Evolutionary conservation across 2,113 vertebrate genomes (phyloP).

Genomic region (Pollimyrus isidori): DNA sequence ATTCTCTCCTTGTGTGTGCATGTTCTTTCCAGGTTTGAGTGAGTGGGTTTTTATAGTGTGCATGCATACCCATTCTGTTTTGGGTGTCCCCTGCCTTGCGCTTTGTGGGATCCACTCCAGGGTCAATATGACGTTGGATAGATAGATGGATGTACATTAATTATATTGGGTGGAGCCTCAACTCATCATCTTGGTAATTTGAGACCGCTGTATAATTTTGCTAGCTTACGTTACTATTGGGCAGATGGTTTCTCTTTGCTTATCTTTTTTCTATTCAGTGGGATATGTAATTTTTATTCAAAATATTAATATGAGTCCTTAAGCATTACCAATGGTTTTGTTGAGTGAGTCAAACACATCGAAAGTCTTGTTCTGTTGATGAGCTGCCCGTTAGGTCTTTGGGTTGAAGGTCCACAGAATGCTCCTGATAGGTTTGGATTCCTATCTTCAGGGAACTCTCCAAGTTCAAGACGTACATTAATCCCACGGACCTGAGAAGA

Average conservation of each 20-base stretch:
- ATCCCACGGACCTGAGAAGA: slow-evolving; percentile 79
- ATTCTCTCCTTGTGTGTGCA: not conserved
- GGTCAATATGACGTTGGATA: not conserved
- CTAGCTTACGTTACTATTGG: not conserved
- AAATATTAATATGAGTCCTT: too few relatives aligned
- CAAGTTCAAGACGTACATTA: slow-evolving; percentile 83
- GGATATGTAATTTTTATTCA: too few relatives aligned
- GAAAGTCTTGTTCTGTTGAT: too few relatives aligned
- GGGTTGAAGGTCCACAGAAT: not conserved
- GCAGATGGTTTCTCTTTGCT: too few relatives aligned
- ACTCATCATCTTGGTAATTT: not conserved
- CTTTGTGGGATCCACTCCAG: not conserved
- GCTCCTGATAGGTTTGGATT: slow-evolving; percentile 19
- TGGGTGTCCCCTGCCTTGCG: not conserved
- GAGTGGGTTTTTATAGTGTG: not conserved
- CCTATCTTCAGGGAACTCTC: slow-evolving; percentile 70
- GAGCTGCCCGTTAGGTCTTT: not conserved
- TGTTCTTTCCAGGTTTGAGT: not conserved
- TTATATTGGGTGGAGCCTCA: not conserved
- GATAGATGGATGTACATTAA: not conserved
- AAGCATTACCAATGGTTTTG: too few relatives aligned
- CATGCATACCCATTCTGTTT: not conserved
- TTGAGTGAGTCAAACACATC: too few relatives aligned
- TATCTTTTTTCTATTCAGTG: too few relatives aligned
- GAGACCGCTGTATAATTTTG: not conserved